phyloP scores from a whole-genome alignment of 2,888 invertebrate genomes.

The Mylabris sibirica region DNA sequence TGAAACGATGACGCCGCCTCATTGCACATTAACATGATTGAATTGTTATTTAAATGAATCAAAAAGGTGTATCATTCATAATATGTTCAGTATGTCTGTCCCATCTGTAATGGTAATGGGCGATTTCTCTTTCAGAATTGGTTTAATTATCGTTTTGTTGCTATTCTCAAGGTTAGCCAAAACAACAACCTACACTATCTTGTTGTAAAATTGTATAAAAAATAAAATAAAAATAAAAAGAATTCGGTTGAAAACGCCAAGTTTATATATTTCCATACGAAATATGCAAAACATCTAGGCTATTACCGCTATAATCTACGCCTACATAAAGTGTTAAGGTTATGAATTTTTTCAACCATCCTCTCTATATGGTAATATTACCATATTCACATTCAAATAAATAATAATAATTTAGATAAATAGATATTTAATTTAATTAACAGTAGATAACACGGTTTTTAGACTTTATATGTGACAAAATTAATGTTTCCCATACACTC shows the following conservation, averaged over 20 bases:
- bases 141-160: neutral
- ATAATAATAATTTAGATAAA: neutral
- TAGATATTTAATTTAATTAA: neutral
- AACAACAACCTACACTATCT: neutral
- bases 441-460: neutral
- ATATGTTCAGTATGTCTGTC: neutral
- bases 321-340: neutral
- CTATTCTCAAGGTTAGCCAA: conserved; percentile 5
- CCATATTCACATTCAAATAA: neutral
- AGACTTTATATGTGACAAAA: neutral
- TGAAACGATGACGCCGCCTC: neutral
- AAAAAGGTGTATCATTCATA: conserved; percentile 7
- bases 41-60: conserved; percentile 13
- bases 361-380: neutral
- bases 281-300: conserved; percentile 11
- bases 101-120: conserved; percentile 6
- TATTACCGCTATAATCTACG: neutral
- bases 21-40: neutral
- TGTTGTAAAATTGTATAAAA: neutral
- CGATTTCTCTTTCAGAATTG: conserved; percentile 4
- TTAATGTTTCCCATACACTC: no score
- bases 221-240: neutral
- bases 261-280: neutral
- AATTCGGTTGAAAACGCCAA: no score
- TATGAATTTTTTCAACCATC: neutral